Base-by-base conservation (phyloP, 2,113 vertebrate genomes). In the Leuciscus idus region DNA sequence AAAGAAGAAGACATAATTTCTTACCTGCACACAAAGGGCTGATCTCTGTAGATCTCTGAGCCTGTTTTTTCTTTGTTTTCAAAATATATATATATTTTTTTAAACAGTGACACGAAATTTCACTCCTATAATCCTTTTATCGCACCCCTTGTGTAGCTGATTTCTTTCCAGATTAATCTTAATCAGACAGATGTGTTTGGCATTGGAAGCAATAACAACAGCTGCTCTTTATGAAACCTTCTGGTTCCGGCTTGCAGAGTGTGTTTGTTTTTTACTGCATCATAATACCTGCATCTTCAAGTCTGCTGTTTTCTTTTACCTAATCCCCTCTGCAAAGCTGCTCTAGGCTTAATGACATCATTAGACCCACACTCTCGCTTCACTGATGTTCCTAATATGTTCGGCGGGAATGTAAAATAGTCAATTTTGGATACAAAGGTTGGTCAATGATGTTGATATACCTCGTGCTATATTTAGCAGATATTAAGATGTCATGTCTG, bases 291-390 rank as follows among this genome's bases (percentile, higher is more conserved):
- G 39, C 43, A 30, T 81, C 19, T 21, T 78, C 8, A 23, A 79
- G 28, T 77, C 50, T 81, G 43, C 61, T 6, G 57, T 82, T 46
- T 21, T 48, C 46, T 17, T 80, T 50, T 19, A 81, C 61, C 8
- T 46, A 6, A 48, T 82, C 8, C 46, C 23, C 23, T 43, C 39
- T 48, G 26, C 80, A 70, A 50, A 82, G 43, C 46, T 70, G 43
- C 62, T 82, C 64, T 50, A 68, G 66, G 62, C 81, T 7, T 82
- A 82, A 82, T 70, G 62, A 70, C 81, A 82, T 5, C 81, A 82
- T 82, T 82, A 82, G 81, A 70, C 28, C 10, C 46, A 52, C 0
- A 68, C 64, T 82, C 28, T 33, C 62, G 70, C 81, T 50, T 66
- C 43, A 52, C 26, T 82, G 62, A 82, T 82, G 55, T 82, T 48